Evolutionary conservation across 2,888 invertebrate genomes (phyloP), one percentile per base, ranked within the genome.

Genomic region (Plagodis dolabraria): DNA sequence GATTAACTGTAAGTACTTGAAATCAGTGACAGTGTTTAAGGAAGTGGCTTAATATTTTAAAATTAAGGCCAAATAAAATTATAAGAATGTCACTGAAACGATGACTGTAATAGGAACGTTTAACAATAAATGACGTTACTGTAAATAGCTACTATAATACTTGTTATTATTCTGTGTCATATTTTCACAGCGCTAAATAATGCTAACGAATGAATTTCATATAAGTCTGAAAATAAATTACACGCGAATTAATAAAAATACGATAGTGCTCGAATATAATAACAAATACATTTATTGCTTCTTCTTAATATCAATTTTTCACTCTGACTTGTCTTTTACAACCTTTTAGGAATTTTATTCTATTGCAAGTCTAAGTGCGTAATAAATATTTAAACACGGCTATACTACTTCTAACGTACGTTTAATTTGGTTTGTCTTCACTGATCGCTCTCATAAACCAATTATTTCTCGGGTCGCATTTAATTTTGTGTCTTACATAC

Each of bases 381-480:
- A 9, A 2, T 38, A 8, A 8, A 38, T 38, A 38, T 9, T 2
- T 8, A 38, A 38, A 38, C 56, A n/a, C 5, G 52, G 56, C 60
- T 52, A 48, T 22, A 49, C 44, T 56, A n/a, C 46, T 49, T 8
- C 9, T 35, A 55, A 6, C 47, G 44, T 33, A 12, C n/a, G 12
- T 7, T 12, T 33, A 57, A 78, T 79, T 74, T 75, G 74, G 75
- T 80, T 81, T 52, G 42, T 53, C 42, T 46, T 46, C 34, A 52
- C 56, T 53, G 73, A 71, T 69, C 73, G 74, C 62, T 69, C 71
- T 74, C 75, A 76, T 72, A 69, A 75, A 73, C 65, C 71, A 67
- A 83, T 82, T 81, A 80, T 80, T 43, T 66, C 80, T 81, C 83
- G 76, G 82, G 79, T 83, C 80, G 82, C 75, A 84, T 86, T 87